Percentiles rank a stretch among this genome's conserved stretches.
These are phyloP conservation scores for Spisula subtruncata DNA, from an alignment of 2,888 invertebrate species.

Conservation along the genomic window DNA sequence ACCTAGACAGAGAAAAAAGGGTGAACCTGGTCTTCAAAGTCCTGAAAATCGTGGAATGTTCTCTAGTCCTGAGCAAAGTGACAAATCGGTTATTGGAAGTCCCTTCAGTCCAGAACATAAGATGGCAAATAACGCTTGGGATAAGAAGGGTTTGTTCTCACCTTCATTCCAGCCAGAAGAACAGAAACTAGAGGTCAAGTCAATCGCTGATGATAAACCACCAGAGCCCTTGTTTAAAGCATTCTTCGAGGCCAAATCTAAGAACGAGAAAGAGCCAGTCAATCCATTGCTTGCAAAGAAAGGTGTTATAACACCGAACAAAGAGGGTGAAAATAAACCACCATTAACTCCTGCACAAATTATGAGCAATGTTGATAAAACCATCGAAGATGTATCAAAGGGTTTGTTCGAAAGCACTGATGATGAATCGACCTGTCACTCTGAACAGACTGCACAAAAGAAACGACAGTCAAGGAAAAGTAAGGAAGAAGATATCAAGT, in stretches of 20 bases:
- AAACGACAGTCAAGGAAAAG: constrained; percentile 55
- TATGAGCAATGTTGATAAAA: constrained; percentile 92
- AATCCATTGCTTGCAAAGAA: constrained; percentile 63
- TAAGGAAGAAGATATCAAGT: constrained; percentile 57
- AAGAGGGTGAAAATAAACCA: constrained; percentile 64
- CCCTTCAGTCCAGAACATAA: constrained; percentile 69
- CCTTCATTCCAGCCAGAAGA: constrained; percentile 62
- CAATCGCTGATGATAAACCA: constrained; percentile 66
- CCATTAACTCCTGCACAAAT: constrained; percentile 55
- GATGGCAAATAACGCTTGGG: constrained; percentile 31
- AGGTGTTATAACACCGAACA: constrained; percentile 39
- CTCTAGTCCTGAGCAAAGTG: constrained; percentile 67
- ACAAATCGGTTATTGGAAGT: constrained; percentile 64
- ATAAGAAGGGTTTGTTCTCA: constrained; percentile 64
- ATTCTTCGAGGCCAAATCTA: constrained; percentile 70
- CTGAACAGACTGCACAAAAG: constrained; percentile 54
- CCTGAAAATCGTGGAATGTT: constrained; percentile 64
- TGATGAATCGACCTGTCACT: constrained; percentile 52
- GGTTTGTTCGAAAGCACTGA: constrained; percentile 88
- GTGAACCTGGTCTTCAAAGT: constrained; percentile 65
- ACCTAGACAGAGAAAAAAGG: constrained; percentile 67
- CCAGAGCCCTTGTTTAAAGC: constrained; percentile 72
- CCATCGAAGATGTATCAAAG: constrained; percentile 96
- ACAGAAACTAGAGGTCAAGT: constrained; percentile 55
- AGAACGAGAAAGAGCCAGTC: constrained; percentile 52